These are phyloP conservation scores for Xanthia icteritia DNA, from an alignment of 2,888 invertebrate species.

Conservation along the genomic window DNA sequence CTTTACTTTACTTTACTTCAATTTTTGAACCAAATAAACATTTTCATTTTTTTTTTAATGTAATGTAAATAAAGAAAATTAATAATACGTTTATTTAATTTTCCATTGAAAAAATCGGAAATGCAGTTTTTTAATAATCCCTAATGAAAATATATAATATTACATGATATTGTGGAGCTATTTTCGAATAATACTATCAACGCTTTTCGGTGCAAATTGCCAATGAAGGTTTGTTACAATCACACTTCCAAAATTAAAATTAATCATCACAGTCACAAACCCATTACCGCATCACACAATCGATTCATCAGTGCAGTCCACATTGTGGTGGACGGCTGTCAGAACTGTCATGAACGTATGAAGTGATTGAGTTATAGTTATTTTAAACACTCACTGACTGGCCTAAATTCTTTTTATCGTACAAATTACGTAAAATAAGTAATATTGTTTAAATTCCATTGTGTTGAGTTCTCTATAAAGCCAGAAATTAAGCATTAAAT, in stretches of 20 bases:
- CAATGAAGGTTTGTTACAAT: background rate
- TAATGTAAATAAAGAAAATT: too few relatives aligned
- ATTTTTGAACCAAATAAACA: too few relatives aligned
- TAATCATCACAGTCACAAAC: constrained; percentile 6
- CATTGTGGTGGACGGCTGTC: constrained; percentile 11
- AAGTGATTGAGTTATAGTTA: constrained; percentile 18
- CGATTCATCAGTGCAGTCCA: constrained; percentile 6
- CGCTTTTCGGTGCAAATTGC: background rate
- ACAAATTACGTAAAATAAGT: background rate
- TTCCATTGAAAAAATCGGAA: too few relatives aligned
- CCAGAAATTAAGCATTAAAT: background rate
- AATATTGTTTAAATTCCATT: background rate
- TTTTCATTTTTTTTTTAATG: too few relatives aligned
- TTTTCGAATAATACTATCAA: background rate
- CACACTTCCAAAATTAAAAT: background rate
- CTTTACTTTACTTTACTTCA: too few relatives aligned
- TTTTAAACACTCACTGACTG: background rate
- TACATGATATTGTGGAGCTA: background rate
- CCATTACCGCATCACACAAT: background rate
- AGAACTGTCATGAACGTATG: background rate
- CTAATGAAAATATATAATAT: background rate
- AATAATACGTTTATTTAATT: too few relatives aligned
- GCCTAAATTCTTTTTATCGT: background rate
- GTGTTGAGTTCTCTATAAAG: background rate
- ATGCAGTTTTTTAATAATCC: background rate